These are phyloP conservation scores for Corynorhinus townsendii DNA, from an alignment of 2,113 vertebrate genomes.

Conservation along the genomic window DNA sequence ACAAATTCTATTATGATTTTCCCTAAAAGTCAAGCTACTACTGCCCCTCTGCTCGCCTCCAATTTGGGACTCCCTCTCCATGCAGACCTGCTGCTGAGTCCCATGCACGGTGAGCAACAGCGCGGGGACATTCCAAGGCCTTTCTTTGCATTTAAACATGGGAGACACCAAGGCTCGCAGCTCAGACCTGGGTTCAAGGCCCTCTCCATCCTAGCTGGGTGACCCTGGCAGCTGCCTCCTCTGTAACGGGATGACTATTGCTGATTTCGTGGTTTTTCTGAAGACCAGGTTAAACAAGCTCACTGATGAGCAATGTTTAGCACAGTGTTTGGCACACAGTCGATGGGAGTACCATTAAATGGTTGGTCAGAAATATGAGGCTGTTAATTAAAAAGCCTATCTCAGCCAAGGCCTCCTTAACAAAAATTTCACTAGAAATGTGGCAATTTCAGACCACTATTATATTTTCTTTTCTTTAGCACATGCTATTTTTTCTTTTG, in stretches of 20 bases:
- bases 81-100: background rate
- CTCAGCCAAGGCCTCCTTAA: background rate
- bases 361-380: background rate
- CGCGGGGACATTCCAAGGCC: accelerated
- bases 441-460: background rate
- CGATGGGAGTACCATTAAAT: background rate
- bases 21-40: background rate
- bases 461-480: background rate
- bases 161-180: background rate
- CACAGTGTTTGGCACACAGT: conserved; percentile 3
- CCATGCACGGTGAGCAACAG: accelerated
- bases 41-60: background rate
- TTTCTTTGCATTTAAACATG: background rate
- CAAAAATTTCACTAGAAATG: background rate
- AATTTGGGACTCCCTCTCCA: background rate
- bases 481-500: background rate
- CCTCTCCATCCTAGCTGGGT: background rate
- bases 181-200: background rate
- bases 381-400: background rate
- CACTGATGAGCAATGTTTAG: background rate
- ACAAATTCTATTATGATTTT: conserved; percentile 5
- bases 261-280: background rate
- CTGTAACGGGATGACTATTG: background rate
- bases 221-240: background rate
- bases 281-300: background rate